These are phyloP conservation scores for Notarius lentiginosus DNA, from an alignment of 2,113 vertebrate genomes.

Conservation along the genomic window DNA sequence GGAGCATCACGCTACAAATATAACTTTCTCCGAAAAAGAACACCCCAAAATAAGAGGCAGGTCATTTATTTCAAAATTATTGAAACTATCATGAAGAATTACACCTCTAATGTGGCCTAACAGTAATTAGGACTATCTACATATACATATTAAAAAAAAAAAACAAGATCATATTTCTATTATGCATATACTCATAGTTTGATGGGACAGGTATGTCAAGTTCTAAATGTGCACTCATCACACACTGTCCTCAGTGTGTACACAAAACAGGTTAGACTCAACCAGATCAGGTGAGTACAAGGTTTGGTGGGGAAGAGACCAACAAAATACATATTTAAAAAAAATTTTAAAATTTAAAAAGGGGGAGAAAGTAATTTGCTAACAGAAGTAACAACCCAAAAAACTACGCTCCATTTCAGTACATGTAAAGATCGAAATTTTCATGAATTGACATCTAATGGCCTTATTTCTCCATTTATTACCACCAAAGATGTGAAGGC, in stretches of 20 bases:
- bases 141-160: constrained; percentile 60
- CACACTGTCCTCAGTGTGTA: constrained; percentile 89
- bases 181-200: constrained; percentile 79
- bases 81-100: constrained; percentile 39
- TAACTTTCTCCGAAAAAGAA: constrained; percentile 61
- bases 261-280: constrained; percentile 82
- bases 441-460: constrained; percentile 73
- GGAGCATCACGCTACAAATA: constrained; percentile 65
- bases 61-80: constrained; percentile 71
- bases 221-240: constrained; percentile 78
- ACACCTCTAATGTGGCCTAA: constrained; percentile 75
- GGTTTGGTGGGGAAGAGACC: constrained; percentile 56
- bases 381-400: constrained; percentile 87
- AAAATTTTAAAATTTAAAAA: constrained; percentile 86
- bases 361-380: constrained; percentile 75
- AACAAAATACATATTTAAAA: constrained; percentile 78
- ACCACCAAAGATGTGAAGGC: constrained; percentile 72
- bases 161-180: constrained; percentile 83
- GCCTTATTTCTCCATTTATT: constrained; percentile 72
- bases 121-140: constrained; percentile 85
- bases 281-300: constrained; percentile 71
- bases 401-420: constrained; percentile 92
- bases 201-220: constrained; percentile 77
- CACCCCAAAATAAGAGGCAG: constrained; percentile 79
- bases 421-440: constrained; percentile 88